Evolutionary conservation across 2,113 vertebrate genomes (phyloP).

Genomic region (Stomatorhinus ivindoensis): DNA sequence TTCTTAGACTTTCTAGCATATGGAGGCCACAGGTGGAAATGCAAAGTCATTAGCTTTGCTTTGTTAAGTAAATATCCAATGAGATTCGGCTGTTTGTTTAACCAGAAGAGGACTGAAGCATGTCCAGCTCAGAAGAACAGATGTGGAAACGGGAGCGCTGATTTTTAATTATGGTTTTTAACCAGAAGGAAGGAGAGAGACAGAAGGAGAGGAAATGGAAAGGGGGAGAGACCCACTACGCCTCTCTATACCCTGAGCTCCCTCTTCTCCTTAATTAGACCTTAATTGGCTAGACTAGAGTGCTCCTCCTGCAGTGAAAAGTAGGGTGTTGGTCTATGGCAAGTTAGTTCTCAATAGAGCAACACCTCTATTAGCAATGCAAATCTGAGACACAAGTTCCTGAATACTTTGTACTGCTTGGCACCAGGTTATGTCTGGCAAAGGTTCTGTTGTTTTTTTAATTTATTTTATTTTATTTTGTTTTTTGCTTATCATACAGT

Average conservation of each 20-base stretch:
- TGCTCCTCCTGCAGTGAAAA: background rate
- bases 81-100: background rate
- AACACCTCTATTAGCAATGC: background rate
- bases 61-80: background rate
- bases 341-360: background rate
- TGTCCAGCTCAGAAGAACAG: background rate
- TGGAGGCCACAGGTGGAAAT: background rate
- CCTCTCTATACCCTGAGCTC: background rate
- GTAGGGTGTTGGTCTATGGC: background rate
- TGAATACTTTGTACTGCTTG: background rate
- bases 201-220: background rate
- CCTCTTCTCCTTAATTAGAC: background rate
- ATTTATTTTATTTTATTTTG: background rate
- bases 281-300: background rate
- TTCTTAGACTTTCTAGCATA: background rate
- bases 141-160: background rate
- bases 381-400: background rate
- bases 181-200: background rate
- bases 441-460: background rate
- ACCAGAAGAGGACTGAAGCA: background rate
- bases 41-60: background rate
- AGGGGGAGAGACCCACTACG: background rate
- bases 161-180: background rate
- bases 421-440: background rate
- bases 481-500: background rate